Conservation (phyloP, 2,797 vertebrate genomes). For the Argyrosomus regius region DNA sequence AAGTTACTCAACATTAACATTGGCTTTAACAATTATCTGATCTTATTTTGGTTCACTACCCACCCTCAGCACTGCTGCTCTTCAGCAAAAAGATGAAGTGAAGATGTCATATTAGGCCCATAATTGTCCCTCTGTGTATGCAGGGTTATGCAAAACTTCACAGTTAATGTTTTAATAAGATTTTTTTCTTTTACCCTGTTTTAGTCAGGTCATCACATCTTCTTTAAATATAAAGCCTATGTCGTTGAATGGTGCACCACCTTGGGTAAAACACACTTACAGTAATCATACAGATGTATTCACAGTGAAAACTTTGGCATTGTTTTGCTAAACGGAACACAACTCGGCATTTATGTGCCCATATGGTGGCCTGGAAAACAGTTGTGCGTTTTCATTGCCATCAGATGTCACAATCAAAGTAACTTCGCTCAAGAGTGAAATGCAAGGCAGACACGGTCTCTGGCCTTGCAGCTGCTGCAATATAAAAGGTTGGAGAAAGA, state of each 20-base stretch:
- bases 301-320: slow-evolving; percentile 2
- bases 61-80: not conserved
- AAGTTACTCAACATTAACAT: not conserved
- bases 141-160: slow-evolving; percentile 9
- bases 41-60: not conserved
- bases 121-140: slow-evolving; percentile 26
- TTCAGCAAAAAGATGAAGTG: slow-evolving; percentile 13
- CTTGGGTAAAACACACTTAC: slow-evolving; percentile 11
- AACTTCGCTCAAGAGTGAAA: slow-evolving; percentile 51
- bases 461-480: slow-evolving; percentile 63
- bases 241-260: slow-evolving; percentile 13
- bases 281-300: slow-evolving; percentile 21
- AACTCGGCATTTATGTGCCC: slow-evolving; percentile 31
- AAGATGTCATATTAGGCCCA: slow-evolving; percentile 33
- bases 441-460: slow-evolving; percentile 48
- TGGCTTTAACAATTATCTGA: not conserved
- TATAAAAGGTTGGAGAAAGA: slow-evolving; percentile 52
- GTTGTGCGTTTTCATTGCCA: slow-evolving; percentile 33
- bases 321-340: slow-evolving; percentile 36
- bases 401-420: slow-evolving; percentile 58
- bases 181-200: too few relatives aligned
- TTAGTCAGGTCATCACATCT: not conserved
- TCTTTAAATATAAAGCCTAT: not conserved
- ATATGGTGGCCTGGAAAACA: slow-evolving; percentile 25
- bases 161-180: not conserved